Evolutionary conservation across 2,888 invertebrate genomes (phyloP), one percentile per base, ranked within the genome.

Genomic region (Deilephila porcellus): DNA sequence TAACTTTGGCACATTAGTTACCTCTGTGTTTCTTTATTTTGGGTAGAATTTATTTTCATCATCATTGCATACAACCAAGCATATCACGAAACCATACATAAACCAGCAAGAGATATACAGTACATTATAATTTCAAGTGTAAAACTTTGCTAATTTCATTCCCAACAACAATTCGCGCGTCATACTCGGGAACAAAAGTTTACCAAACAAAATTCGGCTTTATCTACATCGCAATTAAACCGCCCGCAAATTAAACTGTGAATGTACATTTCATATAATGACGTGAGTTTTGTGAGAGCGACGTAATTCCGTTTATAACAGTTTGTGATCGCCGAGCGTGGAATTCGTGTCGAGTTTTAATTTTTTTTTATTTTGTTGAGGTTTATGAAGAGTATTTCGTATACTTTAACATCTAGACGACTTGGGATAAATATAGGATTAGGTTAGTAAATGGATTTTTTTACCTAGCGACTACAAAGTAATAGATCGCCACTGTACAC

Each of bases 261-360:
- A 56, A 56, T 56, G 60, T 29, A 60, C 29, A 60, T 60, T 56
- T 60, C 29, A 60, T 29, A 60, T 60, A 29, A 60, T 29, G 29
- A 29, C 60, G 25, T 5, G 60, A 56, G 60, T 60, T 60, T 60
- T 60, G 60, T 29, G 60, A 25, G 60, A 29, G 25, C 60, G 14
- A 17, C 29, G 25, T 17, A 29, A 7, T 60, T 32, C 60, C 8
- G 25, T 56, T 56, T 56, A 19, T n/a, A 56, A 56, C 53, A 56
- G 53, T n/a, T 56, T 6, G 53, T 56, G 53, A 56, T 56, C 53
- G 2, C 53, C 19, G 19, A 56, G 53, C 53, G 19, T 19, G 11
- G 1, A 17, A 56, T 19, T 56, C 19, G 53, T n/a, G 19, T 4
- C 0, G 53, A 56, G 19, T 56, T 56, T 56, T 56, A n/a, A 56